Evolutionary conservation across 2,797 vertebrate genomes (phyloP).

Genomic region (Microctenopoma steveboyesi): DNA sequence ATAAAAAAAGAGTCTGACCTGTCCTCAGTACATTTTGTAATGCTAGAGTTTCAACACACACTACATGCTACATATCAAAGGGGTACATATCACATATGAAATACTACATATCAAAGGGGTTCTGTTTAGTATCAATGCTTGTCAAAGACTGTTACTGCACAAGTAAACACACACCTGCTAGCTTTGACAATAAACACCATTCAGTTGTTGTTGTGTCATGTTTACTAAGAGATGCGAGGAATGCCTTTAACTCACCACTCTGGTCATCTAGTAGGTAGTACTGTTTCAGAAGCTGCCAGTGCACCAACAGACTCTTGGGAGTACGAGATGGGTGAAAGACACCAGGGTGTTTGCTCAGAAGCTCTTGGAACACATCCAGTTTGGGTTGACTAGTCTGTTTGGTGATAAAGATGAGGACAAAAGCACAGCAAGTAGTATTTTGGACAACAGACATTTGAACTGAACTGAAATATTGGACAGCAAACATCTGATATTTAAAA

Average conservation of each 20-base stretch:
- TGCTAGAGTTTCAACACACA: background rate
- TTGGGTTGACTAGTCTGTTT: slow-evolving; percentile 92
- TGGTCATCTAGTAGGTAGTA: slow-evolving; percentile 97
- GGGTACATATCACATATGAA: too few species aligned
- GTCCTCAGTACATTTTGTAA: background rate
- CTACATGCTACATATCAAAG: too few species aligned
- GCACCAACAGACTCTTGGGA: slow-evolving; percentile 92
- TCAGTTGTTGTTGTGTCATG: background rate
- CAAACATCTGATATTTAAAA: too few species aligned
- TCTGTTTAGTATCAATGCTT: background rate
- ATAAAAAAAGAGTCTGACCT: background rate
- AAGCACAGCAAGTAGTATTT: background rate
- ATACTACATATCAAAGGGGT: too few species aligned
- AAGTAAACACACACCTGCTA: background rate
- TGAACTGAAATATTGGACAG: too few species aligned
- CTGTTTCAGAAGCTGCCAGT: slow-evolving; percentile 98
- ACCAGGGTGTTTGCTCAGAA: slow-evolving; percentile 90
- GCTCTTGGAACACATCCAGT: slow-evolving; percentile 93
- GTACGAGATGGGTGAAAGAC: slow-evolving; percentile 93
- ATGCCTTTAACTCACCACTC: slow-evolving; percentile 83
- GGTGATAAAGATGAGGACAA: slow-evolving; percentile 17
- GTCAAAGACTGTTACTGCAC: too few species aligned
- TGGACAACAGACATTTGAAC: too few species aligned
- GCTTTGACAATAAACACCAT: background rate
- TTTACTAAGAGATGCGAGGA: background rate